Evolutionary conservation across 2,888 invertebrate species (phyloP), one percentile per base, ranked within the genome.

Genomic region (Malacosoma neustria): DNA sequence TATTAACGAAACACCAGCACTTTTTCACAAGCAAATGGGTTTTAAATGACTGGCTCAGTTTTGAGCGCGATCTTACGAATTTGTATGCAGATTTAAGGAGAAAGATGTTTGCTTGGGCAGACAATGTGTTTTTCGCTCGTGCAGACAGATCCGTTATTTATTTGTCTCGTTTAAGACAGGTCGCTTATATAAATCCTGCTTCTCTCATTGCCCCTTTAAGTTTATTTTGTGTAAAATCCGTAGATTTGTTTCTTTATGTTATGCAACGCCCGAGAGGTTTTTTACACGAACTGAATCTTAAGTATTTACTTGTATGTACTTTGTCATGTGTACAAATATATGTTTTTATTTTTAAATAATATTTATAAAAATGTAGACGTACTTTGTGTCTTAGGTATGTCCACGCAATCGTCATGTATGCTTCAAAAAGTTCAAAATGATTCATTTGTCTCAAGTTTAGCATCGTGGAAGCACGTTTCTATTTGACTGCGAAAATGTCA

Each of bases 1-100:
- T 79, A 79, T 74, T 69, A 71, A 66, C 65, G 72, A 77, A 77
- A 67, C 76, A 72, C 72, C 71, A 69, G 61, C 67, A 62, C 66
- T 64, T 67, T 51, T 70, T 66, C 64, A 66, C 72, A 76, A 74
- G 71, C 68, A 70, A 76, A 77, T 75, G 74, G 75, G 59, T 76
- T 76, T 79, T 76, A 81, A 81, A 81, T 82, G 80, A 81, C 76
- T 75, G 60, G 64, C 72, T 71, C 79, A 81, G 79, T 82, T 79
- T 79, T 33, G 74, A 62, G 64, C 67, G 72, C 70, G 75, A 77
- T 75, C 71, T 76, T 72, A 69, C 76, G 74, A 79, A 76, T 77
- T 74, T 77, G 74, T 76, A 76, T 76, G 73, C 69, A 76, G 76
- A 77, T 76, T 76, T 72, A 76, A 68, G 72, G 62, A 74, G 74